Evolutionary conservation across 2,113 vertebrate genomes (phyloP), one percentile per base, ranked within the genome.

Genomic region (Ptilorrhoa leucosticta): DNA sequence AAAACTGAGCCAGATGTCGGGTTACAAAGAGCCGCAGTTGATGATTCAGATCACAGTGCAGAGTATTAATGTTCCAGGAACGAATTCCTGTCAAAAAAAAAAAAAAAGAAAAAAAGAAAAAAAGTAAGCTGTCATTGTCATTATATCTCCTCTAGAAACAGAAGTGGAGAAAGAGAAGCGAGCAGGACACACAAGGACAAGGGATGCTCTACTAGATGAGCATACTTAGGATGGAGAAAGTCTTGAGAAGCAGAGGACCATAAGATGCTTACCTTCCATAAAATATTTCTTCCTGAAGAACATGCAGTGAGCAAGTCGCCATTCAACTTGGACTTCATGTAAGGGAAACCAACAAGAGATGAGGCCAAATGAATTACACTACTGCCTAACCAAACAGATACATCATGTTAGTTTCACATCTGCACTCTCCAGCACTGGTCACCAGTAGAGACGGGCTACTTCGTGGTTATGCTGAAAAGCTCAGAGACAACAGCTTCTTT

Each of bases 1-100:
- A 99, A 97, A 99, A 99, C 77, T 99, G 99, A 58, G 99, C 99
- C 31, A 99, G 98, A 86, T 99, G 99, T 76, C 98, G 96, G 17
- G 98, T 98, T 90, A 99, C 98, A 63, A 99, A 99, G 90, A 99
- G 98, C 96, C 97, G 98, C 92, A 99, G 98, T 63, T 99, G 98
- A 95, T 98, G 98, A 97, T 99, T 98, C 97, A 99, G 97, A 97
- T 99, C 98, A 91, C 98, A 99, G 44, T 96, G 94, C 2, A 97
- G 95, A 92, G 98, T 91, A 78, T 98, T 97, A 30, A 99, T 96
- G 35, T 98, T 98, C 99, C 99, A 99, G 33, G 98, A 99, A 15
- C 97, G 98, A 93, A 99, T 97, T 71, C 99, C 99, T 99, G 97
- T 56, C 2, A 23, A 85, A 48, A 6, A 37, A 15, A 13, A 7